Evolutionary conservation across 1,140 invertebrate genomes (phyloP).

Genomic region (Cheumatopsyche charites): DNA sequence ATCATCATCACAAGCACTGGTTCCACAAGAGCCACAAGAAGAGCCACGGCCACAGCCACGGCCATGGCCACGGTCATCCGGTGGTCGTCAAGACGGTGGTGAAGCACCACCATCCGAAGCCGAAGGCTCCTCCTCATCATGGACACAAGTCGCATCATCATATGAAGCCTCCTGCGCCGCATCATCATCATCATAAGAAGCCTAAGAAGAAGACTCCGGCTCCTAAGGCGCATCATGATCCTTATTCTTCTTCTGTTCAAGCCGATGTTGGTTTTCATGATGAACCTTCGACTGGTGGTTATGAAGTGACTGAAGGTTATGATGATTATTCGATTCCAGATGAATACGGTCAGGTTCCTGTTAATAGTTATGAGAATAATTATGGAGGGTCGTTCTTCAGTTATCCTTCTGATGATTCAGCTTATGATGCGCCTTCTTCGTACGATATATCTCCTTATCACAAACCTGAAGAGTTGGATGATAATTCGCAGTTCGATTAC

Average conservation of each 20-base stretch:
- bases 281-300: slow-evolving; percentile 36
- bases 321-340: slow-evolving; percentile 37
- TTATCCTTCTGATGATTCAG: slow-evolving; percentile 28
- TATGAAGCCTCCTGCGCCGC: neutral
- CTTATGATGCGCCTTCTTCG: slow-evolving; percentile 26
- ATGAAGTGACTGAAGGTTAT: slow-evolving; percentile 55
- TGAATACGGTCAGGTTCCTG: slow-evolving; percentile 20
- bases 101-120: slow-evolving; percentile 41
- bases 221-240: slow-evolving; percentile 11
- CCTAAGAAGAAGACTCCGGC: slow-evolving; percentile 9
- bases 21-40: slow-evolving; percentile 37
- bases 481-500: slow-evolving; percentile 13
- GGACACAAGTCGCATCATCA: slow-evolving; percentile 45
- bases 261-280: slow-evolving; percentile 7
- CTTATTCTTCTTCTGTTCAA: slow-evolving; percentile 21
- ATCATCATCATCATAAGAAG: slow-evolving; percentile 26
- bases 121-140: slow-evolving; percentile 45
- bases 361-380: slow-evolving; percentile 5
- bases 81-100: slow-evolving; percentile 27
- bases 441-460: slow-evolving; percentile 45
- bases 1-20: slow-evolving; percentile 51
- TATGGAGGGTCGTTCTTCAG: slow-evolving; percentile 24
- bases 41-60: slow-evolving; percentile 15
- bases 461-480: neutral
- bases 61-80: slow-evolving; percentile 41